Percentiles rank a stretch among this genome's conserved stretches.
Conservation (phyloP, 2,113 vertebrate genomes). For the Alces alces region DNA sequence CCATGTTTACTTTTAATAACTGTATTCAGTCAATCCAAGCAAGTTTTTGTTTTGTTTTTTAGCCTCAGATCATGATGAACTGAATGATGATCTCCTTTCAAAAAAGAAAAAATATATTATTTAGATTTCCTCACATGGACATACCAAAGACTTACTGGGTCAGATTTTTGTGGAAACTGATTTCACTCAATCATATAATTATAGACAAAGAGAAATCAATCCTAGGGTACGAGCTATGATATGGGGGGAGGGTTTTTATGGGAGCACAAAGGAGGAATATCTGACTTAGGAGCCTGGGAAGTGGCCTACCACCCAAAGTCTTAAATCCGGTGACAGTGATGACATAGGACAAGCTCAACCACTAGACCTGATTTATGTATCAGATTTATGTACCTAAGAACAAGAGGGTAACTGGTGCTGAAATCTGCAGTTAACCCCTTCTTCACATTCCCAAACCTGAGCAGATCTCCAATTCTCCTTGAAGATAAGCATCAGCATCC, state of each 20-base stretch:
- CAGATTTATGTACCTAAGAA: not conserved
- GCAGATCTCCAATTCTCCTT: not conserved
- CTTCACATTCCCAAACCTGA: not conserved
- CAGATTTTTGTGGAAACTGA: not conserved
- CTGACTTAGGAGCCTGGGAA: not conserved
- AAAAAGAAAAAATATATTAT: not conserved
- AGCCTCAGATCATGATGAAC: not conserved
- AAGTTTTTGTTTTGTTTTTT: not conserved
- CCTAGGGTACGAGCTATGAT: not conserved
- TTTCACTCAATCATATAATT: not conserved
- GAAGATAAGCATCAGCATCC: not conserved
- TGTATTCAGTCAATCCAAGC: slow-evolving; percentile 1
- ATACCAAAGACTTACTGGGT: slow-evolving; percentile 15
- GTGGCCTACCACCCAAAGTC: not conserved
- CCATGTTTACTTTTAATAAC: slow-evolving; percentile 60
- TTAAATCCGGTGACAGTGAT: not conserved
- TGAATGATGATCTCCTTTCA: slow-evolving; percentile 14
- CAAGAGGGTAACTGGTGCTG: not conserved
- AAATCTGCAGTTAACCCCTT: not conserved
- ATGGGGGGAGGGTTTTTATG: not conserved
- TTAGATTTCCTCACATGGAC: not conserved
- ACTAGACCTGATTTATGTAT: not conserved
- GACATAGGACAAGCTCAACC: not conserved
- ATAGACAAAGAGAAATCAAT: not conserved
- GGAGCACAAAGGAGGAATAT: not conserved